A percentile compares a stretch with the other conserved stretches of the same genome.
Evolutionary conservation across 1,140 invertebrate genomes (phyloP).

Genomic region (Pollicipes pollicipes): DNA sequence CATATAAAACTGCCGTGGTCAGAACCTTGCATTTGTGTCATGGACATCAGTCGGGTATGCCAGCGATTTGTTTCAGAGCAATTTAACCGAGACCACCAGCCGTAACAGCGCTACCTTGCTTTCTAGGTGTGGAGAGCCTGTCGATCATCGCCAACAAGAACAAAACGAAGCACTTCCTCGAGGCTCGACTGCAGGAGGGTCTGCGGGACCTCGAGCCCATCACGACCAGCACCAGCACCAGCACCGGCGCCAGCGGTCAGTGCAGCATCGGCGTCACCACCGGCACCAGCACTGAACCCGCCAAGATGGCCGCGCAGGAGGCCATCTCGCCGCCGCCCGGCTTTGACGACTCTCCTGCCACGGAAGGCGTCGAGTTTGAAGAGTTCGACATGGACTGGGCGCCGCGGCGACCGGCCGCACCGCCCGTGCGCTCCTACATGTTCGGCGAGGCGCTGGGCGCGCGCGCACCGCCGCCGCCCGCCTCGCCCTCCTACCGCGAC

Average conservation of each 20-base stretch:
- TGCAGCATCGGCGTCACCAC: background rate
- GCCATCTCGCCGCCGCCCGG: too few relatives aligned
- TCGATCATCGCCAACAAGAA: background rate
- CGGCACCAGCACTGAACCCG: too few relatives aligned
- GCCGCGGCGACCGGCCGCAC: background rate
- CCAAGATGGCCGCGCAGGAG: too few relatives aligned
- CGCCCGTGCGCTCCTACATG: background rate
- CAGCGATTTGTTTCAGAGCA: too few relatives aligned
- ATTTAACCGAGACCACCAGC: too few relatives aligned
- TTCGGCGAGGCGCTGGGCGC: background rate
- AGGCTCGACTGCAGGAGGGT: background rate
- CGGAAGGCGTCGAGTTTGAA: background rate
- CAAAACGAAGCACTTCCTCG: background rate
- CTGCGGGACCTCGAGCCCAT: too few relatives aligned
- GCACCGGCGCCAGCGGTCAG: too few relatives aligned
- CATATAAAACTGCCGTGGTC: too few relatives aligned
- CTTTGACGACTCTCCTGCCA: too few relatives aligned
- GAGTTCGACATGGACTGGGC: background rate
- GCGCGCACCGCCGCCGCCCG: background rate
- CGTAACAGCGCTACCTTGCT: background rate
- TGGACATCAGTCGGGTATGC: too few relatives aligned
- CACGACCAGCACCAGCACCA: background rate
- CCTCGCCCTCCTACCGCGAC: background rate
- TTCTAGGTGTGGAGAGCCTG: background rate
- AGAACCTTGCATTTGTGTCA: too few relatives aligned